These are phyloP conservation scores for Thalpophila matura DNA, from an alignment of 2,888 invertebrate species.

Conservation along the genomic window DNA sequence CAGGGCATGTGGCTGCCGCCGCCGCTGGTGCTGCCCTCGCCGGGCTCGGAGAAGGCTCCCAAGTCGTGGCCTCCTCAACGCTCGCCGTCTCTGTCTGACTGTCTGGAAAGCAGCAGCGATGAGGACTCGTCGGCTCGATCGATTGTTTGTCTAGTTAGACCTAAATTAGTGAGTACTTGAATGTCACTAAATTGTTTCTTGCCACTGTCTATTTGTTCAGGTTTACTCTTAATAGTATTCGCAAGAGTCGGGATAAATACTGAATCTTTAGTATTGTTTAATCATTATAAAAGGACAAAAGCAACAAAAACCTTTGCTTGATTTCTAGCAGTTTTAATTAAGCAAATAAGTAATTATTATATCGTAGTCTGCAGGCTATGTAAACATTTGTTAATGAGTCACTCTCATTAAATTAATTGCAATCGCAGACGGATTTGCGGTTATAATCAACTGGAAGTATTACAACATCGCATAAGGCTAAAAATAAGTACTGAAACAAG, in stretches of 20 bases:
- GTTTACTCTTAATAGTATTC: background rate
- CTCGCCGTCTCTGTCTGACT: slow-evolving; percentile 88
- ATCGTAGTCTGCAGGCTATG: slow-evolving; percentile 11
- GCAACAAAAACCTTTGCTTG: background rate
- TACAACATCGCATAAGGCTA: slow-evolving; percentile 51
- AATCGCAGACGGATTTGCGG: slow-evolving; percentile 16
- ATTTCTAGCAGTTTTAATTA: slow-evolving; percentile 8
- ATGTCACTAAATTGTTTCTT: slow-evolving; percentile 1
- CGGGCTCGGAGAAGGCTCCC: slow-evolving; percentile 75
- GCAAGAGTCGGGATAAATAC: background rate
- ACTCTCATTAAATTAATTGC: slow-evolving; percentile 41
- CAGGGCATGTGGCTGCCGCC: slow-evolving; percentile 75
- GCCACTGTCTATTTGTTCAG: background rate
- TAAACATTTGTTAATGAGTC: slow-evolving; percentile 41
- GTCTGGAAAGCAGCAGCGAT: slow-evolving; percentile 86
- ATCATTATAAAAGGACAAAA: background rate
- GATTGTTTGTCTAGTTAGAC: slow-evolving; percentile 86
- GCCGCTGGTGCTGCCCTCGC: slow-evolving; percentile 70
- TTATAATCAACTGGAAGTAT: slow-evolving; percentile 34
- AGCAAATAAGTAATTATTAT: slow-evolving; percentile 11
- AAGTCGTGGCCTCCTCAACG: slow-evolving; percentile 80
- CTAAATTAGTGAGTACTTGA: slow-evolving; percentile 82
- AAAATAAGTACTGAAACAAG: slow-evolving; percentile 22
- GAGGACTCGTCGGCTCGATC: slow-evolving; percentile 85
- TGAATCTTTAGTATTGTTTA: slow-evolving; percentile 2